Base-by-base conservation (phyloP, 2,888 invertebrate species). In the Eupithecia subfuscata region DNA sequence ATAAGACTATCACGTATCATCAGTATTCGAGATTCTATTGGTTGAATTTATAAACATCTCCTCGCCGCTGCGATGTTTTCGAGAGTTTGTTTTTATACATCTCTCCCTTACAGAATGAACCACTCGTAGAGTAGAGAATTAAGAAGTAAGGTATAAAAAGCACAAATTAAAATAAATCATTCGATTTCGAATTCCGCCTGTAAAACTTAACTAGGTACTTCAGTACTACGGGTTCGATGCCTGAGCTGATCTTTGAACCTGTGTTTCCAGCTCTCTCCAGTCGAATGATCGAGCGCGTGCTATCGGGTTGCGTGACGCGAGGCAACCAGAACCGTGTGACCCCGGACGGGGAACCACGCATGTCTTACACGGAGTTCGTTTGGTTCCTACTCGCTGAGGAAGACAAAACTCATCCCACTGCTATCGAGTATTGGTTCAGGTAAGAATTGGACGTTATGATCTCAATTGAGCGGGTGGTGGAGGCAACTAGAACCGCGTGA, bases 351-450 rank as follows among this genome's bases (percentile, higher is more conserved):
- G 96, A 97, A 83, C 96, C 97, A 34, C 97, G 98, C 86, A 99
- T 99, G 98, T 98, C 98, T 64, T 99, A 99, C 92, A 98, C 98
- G 0, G 99, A 99, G 92, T 99, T 99, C 93, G 99, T 99, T 8
- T 99, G 99, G 98, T 99, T 99, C 93, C 95, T 99, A 75, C 95
- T 99, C 11, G 99, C 99, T 56, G 99, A 99, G 90, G 99, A 99
- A 92, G 99, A 99, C 92, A 99, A 99, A 92, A 97, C 97, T 80
- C 98, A 99, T 91, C 98, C 99, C 14, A 99, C 98, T 14, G 98
- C 98, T 78, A 97, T 98, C 76, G 98, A 98, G 88, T 98, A 98
- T 91, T 98, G 98, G 98, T 98, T 98, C 92, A 96, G 97, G 96
- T 96, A 78, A 16, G 34, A 2, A 1, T 30, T 1, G 18, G 30